These are phyloP conservation scores for Stichodactyla mertensii DNA, from an alignment of 64 coral and sea anemone genomes.

Conservation along the genomic window DNA sequence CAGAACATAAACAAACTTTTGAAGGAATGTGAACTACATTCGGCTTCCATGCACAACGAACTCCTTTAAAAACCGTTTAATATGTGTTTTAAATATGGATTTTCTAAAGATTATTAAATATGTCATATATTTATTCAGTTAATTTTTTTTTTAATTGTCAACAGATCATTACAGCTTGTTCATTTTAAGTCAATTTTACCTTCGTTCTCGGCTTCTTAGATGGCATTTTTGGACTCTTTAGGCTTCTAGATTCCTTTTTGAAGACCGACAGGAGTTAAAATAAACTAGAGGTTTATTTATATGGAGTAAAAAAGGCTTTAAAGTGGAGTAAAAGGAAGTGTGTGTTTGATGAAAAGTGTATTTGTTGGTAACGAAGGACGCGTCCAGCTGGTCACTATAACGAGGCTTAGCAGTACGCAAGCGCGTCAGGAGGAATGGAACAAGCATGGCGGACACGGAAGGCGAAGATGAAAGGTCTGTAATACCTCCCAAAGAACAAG, in stretches of 20 bases:
- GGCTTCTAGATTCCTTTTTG: neutral
- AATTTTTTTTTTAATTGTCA: neutral
- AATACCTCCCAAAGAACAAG: conserved; percentile 36
- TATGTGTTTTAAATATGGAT: no score
- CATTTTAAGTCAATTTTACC: neutral
- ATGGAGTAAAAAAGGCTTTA: neutral
- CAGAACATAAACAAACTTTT: conserved; percentile 10
- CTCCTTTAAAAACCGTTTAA: no score
- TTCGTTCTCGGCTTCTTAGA: neutral
- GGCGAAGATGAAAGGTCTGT: conserved; percentile 54
- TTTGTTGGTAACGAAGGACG: conserved; percentile 70
- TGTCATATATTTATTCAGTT: no score
- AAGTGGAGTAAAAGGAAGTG: neutral
- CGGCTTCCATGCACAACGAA: neutral
- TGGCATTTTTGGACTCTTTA: conserved; percentile 9
- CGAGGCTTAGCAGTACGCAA: conserved; percentile 66
- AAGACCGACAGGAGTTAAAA: neutral
- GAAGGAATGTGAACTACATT: neutral
- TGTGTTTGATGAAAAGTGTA: neutral
- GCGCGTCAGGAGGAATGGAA: conserved; percentile 61
- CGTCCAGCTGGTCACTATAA: conserved; percentile 72
- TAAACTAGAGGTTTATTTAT: neutral
- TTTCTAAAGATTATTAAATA: no score
- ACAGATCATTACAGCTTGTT: neutral
- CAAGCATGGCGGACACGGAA: conserved; percentile 90